Percentiles rank a stretch among this genome's conserved stretches.
Conservation (phyloP, 2,888 invertebrate species). For the Camptogramma bilineatum region DNA sequence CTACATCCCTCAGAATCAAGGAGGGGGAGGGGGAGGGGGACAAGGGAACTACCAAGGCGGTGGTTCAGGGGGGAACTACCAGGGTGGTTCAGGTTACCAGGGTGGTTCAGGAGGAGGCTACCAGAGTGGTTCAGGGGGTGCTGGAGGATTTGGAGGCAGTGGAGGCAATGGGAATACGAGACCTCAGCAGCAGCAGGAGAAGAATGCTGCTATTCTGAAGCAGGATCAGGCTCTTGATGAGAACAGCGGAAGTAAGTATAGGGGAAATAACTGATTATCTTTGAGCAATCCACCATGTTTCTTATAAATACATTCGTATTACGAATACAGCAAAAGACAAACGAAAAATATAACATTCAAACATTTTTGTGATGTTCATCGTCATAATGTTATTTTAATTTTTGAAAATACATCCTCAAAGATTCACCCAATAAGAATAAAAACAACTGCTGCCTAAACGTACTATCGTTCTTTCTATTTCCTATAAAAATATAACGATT, state of each 20-base stretch:
- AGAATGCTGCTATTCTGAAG: slow-evolving; percentile 65
- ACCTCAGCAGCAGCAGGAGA: slow-evolving; percentile 66
- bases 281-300: too few species aligned
- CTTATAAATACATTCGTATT: too few species aligned
- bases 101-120: slow-evolving; percentile 8
- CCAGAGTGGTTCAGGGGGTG: slow-evolving; percentile 32
- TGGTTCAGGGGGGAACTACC: slow-evolving; percentile 26
- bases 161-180: slow-evolving; percentile 44
- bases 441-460: too few species aligned
- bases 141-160: slow-evolving; percentile 34
- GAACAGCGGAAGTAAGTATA: slow-evolving; percentile 57
- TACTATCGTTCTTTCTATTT: too few species aligned
- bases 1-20: slow-evolving; percentile 58
- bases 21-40: slow-evolving; percentile 43
- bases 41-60: slow-evolving; percentile 34
- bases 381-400: too few species aligned
- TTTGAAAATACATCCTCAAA: too few species aligned
- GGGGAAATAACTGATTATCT: background rate
- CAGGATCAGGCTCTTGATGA: slow-evolving; percentile 65
- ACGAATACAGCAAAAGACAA: too few species aligned
- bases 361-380: too few species aligned
- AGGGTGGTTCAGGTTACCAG: slow-evolving; percentile 19
- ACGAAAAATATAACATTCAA: too few species aligned
- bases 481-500: too few species aligned
- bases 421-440: too few species aligned